Conservation (phyloP, 2,797 vertebrate genomes). For the Champsocephalus esox region DNA sequence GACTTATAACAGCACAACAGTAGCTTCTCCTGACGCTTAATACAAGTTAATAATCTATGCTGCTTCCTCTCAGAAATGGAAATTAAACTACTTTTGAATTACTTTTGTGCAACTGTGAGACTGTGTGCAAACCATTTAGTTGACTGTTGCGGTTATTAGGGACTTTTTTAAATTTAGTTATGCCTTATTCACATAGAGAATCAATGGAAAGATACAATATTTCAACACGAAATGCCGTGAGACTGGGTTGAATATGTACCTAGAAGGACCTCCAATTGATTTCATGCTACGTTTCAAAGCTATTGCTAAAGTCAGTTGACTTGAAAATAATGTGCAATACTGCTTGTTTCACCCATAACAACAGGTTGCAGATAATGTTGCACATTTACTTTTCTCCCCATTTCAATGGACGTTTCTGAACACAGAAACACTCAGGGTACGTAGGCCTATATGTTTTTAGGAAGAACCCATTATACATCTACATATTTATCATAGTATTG, state of each 20-base stretch:
- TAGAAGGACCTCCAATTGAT: background rate
- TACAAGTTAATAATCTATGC: background rate
- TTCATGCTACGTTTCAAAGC: background rate
- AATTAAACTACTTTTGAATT: background rate
- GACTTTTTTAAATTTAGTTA: background rate
- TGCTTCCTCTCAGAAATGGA: background rate
- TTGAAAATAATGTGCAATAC: too few species aligned
- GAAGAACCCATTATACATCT: too few species aligned
- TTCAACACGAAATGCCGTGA: background rate
- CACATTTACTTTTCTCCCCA: too few species aligned
- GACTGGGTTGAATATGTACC: too few species aligned
- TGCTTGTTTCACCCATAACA: too few species aligned
- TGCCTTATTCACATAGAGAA: background rate
- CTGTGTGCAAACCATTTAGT: background rate
- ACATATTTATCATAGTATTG: too few species aligned
- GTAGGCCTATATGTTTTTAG: too few species aligned
- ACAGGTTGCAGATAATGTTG: too few species aligned
- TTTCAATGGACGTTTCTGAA: too few species aligned
- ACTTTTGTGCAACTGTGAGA: background rate
- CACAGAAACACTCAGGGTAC: too few species aligned
- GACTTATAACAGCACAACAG: accelerated
- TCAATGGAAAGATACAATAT: background rate
- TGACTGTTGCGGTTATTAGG: background rate
- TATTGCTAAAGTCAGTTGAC: background rate
- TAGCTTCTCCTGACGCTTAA: too few species aligned